A percentile compares a stretch with the other conserved stretches of the same genome.
These are phyloP conservation scores for Microplitis demolitor DNA, from an alignment of 1,140 invertebrate genomes.

Conservation along the genomic window DNA sequence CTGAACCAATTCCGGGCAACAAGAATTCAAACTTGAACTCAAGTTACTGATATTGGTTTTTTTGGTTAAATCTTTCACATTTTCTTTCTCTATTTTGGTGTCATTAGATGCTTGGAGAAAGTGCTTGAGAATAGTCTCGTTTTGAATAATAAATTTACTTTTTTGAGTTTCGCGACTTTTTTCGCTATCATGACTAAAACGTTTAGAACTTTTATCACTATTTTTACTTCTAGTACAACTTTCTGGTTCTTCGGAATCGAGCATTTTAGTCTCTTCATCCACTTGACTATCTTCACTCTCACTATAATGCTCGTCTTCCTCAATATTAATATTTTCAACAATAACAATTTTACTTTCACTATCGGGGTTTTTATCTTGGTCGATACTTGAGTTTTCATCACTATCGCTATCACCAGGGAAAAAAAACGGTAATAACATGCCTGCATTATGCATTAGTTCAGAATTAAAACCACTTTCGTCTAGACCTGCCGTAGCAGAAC, in stretches of 20 bases:
- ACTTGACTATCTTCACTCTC: constrained; percentile 61
- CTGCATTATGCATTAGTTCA: constrained; percentile 62
- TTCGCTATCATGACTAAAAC: constrained; percentile 39
- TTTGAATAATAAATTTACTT: constrained; percentile 50
- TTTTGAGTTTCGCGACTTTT: constrained; percentile 44
- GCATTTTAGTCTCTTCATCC: constrained; percentile 49
- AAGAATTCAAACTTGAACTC: constrained; percentile 47
- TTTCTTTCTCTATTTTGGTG: constrained; percentile 57
- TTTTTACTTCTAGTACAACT: constrained; percentile 48
- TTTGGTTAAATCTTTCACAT: constrained; percentile 48
- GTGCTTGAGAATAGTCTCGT: constrained; percentile 57
- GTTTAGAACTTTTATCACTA: constrained; percentile 47
- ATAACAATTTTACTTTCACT: constrained; percentile 63
- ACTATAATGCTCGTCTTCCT: constrained; percentile 54
- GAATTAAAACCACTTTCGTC: constrained; percentile 57
- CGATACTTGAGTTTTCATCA: constrained; percentile 57
- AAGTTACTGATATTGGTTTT: constrained; percentile 46
- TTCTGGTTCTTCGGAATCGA: constrained; percentile 28
- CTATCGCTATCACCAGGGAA: constrained; percentile 61
- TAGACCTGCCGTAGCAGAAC: constrained; percentile 61
- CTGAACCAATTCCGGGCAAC: constrained; percentile 54
- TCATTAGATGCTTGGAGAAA: constrained; percentile 53
- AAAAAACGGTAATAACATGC: constrained; percentile 63
- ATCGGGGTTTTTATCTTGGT: constrained; percentile 61
- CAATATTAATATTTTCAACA: constrained; percentile 50